Evolutionary conservation across 2,113 vertebrate genomes (phyloP).

Genomic region (Nanorana parkeri): DNA sequence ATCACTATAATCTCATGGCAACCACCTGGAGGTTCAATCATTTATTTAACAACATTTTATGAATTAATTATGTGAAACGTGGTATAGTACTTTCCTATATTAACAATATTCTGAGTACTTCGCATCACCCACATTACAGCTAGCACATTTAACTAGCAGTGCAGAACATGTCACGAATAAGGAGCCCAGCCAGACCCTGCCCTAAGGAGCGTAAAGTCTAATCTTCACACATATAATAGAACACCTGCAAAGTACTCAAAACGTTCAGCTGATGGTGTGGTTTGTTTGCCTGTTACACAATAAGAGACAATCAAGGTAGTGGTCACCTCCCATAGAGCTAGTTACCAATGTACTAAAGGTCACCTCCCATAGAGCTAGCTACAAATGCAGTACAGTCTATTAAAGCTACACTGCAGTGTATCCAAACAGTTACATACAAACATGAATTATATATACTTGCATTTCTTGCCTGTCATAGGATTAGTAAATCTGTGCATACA

Average conservation of each 20-base stretch:
- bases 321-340: not conserved
- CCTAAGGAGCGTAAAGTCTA: not conserved
- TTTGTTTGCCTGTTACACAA: not conserved
- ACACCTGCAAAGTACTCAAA: slow-evolving; percentile 34
- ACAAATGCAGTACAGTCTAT: too few relatives aligned
- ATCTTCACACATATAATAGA: slow-evolving; percentile 9
- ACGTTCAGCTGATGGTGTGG: not conserved
- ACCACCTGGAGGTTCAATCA: too few relatives aligned
- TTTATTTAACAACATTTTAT: too few relatives aligned
- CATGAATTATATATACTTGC: too few relatives aligned
- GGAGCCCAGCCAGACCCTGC: not conserved
- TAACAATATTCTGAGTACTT: too few relatives aligned
- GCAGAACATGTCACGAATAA: not conserved
- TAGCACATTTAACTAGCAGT: not conserved
- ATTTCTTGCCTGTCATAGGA: too few relatives aligned
- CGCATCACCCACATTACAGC: not conserved
- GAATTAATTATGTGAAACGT: too few relatives aligned
- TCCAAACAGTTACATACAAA: too few relatives aligned
- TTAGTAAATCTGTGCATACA: too few relatives aligned
- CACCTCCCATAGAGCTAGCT: not conserved
- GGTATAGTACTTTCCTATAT: too few relatives aligned
- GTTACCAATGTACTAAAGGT: not conserved
- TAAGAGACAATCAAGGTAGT: not conserved
- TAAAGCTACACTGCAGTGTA: too few relatives aligned
- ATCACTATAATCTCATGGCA: too few relatives aligned